Base-by-base conservation (phyloP, 2,113 vertebrate genomes). In the Notechis scutatus region DNA sequence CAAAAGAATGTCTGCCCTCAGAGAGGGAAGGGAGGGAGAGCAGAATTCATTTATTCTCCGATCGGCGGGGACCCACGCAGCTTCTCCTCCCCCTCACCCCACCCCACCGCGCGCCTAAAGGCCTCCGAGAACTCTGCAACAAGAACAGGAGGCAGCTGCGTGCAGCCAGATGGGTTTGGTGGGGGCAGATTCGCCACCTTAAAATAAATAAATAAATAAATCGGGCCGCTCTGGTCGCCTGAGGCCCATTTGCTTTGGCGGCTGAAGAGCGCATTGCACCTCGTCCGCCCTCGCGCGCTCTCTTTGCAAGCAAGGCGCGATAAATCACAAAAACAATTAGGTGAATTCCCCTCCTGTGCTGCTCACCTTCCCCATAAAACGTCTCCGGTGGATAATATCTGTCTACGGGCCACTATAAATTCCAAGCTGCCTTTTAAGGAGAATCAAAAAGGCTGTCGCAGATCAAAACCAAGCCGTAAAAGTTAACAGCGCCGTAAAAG, bases 281-380 rank as follows among this genome's bases (percentile, higher is more conserved):
- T 81, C 3, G 64, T 88, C 95, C 91, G 95, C 96, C 96, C 94
- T 92, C 95, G 91, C 95, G 91, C 96, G 18, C 45, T 18, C 34
- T 61, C 29, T 52, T 94, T 87, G 92, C 95, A 89, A 50, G 94
- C 95, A 61, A 94, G 94, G 56, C 94, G 95, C 96, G 95, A 97
- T 98, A 98, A 98, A 98, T 98, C 97, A 98, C 93, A 95, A 96
- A 95, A 98, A 97, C 96, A 97, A 98, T 98, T 97, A 97, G 55
- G 95, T 93, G 97, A 97, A 95, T 56, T 96, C 96, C 96, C 88
- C 55, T 14, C 42, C 69, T 2, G 61, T 3, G 52, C 34, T 52
- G 12, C 81, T 23, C 55, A 93, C 90, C 95, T 97, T 97, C 96
- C 96, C 94, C 96, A 61, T 90, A 97, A 98, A 97, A 90, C 96